These are phyloP conservation scores for Cryptoprocta ferox DNA, from an alignment of 2,797 vertebrate genomes.

Conservation along the genomic window DNA sequence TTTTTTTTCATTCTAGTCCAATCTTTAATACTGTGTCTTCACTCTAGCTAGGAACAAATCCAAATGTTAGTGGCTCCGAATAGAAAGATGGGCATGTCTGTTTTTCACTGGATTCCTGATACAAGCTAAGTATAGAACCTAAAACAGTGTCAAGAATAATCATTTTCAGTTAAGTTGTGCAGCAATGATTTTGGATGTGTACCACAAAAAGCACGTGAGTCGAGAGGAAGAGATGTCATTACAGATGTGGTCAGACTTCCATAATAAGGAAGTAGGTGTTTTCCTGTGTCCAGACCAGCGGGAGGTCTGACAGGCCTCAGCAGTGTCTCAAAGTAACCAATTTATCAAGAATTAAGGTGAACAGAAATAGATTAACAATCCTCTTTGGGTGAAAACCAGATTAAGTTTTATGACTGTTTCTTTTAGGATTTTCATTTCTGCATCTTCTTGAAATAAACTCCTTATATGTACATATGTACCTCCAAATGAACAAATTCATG, in stretches of 20 bases:
- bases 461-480: not conserved
- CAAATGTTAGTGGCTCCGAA: not conserved
- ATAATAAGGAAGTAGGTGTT: not conserved
- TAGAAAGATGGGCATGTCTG: not conserved
- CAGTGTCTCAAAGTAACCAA: not conserved
- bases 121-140: not conserved
- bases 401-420: not conserved
- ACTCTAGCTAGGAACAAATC: not conserved
- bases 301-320: not conserved
- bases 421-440: conserved; percentile 4
- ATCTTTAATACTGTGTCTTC: not conserved
- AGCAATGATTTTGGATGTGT: not conserved
- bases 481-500: not conserved
- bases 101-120: not conserved
- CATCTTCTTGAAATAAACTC: conserved; percentile 8
- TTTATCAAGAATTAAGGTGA: not conserved
- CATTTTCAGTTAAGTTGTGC: not conserved
- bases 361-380: not conserved
- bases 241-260: not conserved
- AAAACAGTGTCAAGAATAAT: not conserved
- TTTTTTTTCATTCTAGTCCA: not conserved
- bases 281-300: not conserved
- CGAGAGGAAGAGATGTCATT: not conserved
- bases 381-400: not conserved
- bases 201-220: not conserved